A percentile compares a stretch with the other conserved stretches of the same genome.
These are phyloP conservation scores for Catharus ustulatus DNA, from an alignment of 2,797 vertebrate genomes.

Conservation along the genomic window DNA sequence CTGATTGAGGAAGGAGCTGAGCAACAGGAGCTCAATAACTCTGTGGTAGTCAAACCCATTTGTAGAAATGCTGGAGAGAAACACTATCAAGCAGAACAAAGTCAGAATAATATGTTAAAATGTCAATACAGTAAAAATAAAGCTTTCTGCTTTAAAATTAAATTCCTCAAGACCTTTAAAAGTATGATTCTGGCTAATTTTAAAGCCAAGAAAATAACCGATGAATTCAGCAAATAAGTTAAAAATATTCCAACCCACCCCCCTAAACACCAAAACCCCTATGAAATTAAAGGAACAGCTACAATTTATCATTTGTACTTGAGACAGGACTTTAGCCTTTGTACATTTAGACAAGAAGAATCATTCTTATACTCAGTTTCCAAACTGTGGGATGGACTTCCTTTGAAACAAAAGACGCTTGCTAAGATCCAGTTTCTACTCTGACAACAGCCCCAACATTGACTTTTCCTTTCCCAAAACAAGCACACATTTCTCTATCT, in stretches of 20 bases:
- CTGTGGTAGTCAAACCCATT: neutral
- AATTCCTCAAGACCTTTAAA: neutral
- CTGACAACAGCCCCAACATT: accelerated
- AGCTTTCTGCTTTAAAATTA: neutral
- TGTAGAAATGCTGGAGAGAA: neutral
- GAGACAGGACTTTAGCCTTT: neutral
- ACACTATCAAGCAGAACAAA: neutral
- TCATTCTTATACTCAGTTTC: neutral
- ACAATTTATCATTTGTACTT: neutral
- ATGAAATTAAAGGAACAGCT: neutral
- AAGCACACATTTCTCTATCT: neutral
- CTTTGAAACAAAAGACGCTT: neutral
- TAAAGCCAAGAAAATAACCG: neutral
- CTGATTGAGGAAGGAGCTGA: neutral
- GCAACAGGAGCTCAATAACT: neutral
- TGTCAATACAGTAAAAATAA: neutral
- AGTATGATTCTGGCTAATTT: neutral
- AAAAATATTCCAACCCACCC: neutral
- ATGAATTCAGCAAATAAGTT: neutral
- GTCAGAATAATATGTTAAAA: neutral
- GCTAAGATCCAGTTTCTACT: neutral
- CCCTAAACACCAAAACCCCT: accelerated
- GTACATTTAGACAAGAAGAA: neutral
- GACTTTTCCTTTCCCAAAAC: neutral
- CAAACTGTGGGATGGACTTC: neutral